Conservation (phyloP, 2,888 invertebrate genomes). For the Drosophila recens region DNA sequence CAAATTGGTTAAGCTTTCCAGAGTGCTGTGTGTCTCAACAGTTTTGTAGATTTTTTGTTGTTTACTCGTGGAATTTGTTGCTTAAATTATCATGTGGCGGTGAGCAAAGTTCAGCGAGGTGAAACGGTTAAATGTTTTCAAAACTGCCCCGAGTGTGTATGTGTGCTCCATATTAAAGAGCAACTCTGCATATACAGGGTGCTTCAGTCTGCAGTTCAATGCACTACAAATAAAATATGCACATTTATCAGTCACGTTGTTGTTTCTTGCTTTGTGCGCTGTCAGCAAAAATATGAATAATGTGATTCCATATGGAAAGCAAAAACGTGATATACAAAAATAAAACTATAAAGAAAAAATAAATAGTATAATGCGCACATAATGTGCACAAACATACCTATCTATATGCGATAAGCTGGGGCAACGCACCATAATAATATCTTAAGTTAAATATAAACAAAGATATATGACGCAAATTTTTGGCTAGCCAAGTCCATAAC, state of each 20-base stretch:
- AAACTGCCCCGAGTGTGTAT: slow-evolving; percentile 56
- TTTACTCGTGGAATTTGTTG: slow-evolving; percentile 67
- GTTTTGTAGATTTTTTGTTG: slow-evolving; percentile 36
- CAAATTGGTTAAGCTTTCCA: slow-evolving; percentile 36
- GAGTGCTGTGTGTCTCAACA: slow-evolving; percentile 11
- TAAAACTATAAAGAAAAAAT: slow-evolving; percentile 29
- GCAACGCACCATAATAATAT: slow-evolving; percentile 40
- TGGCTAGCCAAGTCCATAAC: slow-evolving; percentile 7
- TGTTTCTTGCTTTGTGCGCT: slow-evolving; percentile 18
- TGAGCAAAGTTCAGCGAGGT: slow-evolving; percentile 80
- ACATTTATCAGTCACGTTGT: slow-evolving; percentile 45
- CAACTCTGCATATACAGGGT: slow-evolving; percentile 47
- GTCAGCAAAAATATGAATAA: slow-evolving; percentile 75
- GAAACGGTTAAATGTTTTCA: slow-evolving; percentile 83
- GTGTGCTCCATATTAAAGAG: slow-evolving; percentile 49
- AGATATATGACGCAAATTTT: slow-evolving; percentile 4
- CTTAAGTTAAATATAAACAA: slow-evolving; percentile 20
- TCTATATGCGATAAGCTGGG: slow-evolving; percentile 18
- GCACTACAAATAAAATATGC: slow-evolving; percentile 22
- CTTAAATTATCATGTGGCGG: slow-evolving; percentile 64
- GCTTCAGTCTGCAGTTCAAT: slow-evolving; percentile 19
- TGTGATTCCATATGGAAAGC: slow-evolving; percentile 21
- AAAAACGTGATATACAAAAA: slow-evolving; percentile 44
- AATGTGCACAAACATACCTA: not conserved
- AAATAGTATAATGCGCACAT: slow-evolving; percentile 13